phyloP scores from a whole-genome alignment of 2,797 vertebrate species.

The Aratinga solstitialis region DNA sequence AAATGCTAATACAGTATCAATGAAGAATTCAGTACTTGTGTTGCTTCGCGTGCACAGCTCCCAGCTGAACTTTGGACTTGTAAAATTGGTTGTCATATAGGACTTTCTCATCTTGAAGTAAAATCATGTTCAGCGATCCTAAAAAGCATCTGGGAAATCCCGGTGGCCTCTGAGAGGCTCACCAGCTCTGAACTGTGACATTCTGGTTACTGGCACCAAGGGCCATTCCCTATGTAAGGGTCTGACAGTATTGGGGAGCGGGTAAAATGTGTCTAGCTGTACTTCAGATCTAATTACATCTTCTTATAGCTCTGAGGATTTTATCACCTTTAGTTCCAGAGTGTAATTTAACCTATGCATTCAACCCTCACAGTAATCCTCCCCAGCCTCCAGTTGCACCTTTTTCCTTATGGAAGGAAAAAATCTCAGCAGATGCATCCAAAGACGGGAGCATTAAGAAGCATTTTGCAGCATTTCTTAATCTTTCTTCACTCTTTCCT shows the following conservation, averaged over 20 bases:
- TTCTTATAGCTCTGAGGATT: slow-evolving; percentile 48
- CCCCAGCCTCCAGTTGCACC: neutral
- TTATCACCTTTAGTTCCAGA: slow-evolving; percentile 61
- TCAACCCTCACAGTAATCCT: neutral
- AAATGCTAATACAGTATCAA: slow-evolving; percentile 54
- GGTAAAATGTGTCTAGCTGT: neutral
- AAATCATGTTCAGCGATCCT: neutral
- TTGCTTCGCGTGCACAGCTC: neutral
- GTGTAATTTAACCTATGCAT: slow-evolving; percentile 48
- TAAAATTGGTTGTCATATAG: neutral
- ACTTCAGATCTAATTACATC: slow-evolving; percentile 57
- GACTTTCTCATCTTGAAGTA: neutral
- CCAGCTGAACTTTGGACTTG: neutral
- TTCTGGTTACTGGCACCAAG: slow-evolving; percentile 21
- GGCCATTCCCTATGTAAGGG: neutral
- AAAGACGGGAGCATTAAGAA: neutral
- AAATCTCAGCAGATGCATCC: neutral
- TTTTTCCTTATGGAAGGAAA: neutral
- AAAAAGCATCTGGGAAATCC: slow-evolving; percentile 9
- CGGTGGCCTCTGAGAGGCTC: neutral
- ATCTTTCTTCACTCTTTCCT: neutral
- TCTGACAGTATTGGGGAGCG: neutral
- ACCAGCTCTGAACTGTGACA: slow-evolving; percentile 27
- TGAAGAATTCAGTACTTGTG: slow-evolving; percentile 52
- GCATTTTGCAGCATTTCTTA: neutral